Base-by-base conservation (phyloP, 2,888 invertebrate genomes). In the Drosophila phalerata region DNA sequence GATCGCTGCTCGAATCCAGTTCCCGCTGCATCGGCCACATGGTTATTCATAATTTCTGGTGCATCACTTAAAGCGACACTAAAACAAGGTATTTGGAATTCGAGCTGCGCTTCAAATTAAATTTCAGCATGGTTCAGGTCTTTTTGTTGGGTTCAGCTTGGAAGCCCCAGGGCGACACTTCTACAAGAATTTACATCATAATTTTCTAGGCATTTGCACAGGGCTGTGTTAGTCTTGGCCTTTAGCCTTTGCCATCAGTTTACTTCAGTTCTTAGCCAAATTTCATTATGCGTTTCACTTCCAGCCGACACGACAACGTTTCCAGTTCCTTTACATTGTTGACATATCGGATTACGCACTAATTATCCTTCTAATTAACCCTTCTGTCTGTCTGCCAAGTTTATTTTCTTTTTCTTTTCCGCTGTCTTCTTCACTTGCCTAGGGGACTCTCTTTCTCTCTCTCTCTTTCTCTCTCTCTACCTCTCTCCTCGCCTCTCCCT, bases 311-410 rank as follows among this genome's bases (percentile, higher is more conserved):
- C 42, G 19, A 19, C 19, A 43, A 32, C 57, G 52, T 64, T n/a
- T n/a, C 34, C 32, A 45, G 34, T 19, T 34, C 30, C 40, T 42
- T 42, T 19, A 22, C 72, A 51, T 70, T 90, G 88, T 86, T 90
- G 90, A 90, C 88, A 86, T 91, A 91, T 91, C 89, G 90, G 90
- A 91, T 91, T 91, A 91, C 91, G 89, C 88, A 91, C 90, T 91
- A 91, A 91, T 91, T 91, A 91, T 90, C 86, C 88, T 89, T 88
- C 90, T 91, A 91, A 91, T 91, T 91, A 91, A 91, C 91, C 91
- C 90, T 89, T 91, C 81, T 64, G 56, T 73, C 60, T 62, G 67
- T 49, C 75, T 76, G 63, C 25, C 55, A 30, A 64, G 47, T 63
- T 55, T 65, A 48, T 64, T 78, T 78, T 72, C 69, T 69, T 69